These are phyloP conservation scores for Vireo altiloquus DNA, from an alignment of 2,113 vertebrate genomes.

Conservation along the genomic window DNA sequence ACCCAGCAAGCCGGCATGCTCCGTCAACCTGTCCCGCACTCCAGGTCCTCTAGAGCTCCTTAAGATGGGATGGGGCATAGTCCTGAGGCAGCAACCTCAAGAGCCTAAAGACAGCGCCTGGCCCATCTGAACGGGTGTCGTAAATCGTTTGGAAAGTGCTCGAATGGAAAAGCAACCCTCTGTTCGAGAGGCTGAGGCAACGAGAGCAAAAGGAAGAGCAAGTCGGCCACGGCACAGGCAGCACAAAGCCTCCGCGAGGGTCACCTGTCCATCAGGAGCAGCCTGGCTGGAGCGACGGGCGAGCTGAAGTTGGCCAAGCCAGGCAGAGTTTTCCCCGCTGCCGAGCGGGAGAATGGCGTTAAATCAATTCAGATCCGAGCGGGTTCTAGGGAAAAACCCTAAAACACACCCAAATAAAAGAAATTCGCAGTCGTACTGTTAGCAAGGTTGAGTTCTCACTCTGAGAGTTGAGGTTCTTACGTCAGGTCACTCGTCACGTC, in stretches of 20 bases:
- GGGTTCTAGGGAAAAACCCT: conserved; percentile 37
- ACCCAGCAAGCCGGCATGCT: conserved; percentile 21
- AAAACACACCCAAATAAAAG: conserved; percentile 39
- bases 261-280: neutral
- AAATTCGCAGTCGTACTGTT: conserved; percentile 20
- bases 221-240: neutral
- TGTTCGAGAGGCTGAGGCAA: conserved; percentile 8
- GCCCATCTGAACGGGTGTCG: neutral
- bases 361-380: conserved; percentile 50
- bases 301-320: conserved; percentile 12
- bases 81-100: conserved; percentile 19
- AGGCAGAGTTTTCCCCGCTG: conserved; percentile 22
- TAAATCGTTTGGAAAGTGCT: conserved; percentile 25
- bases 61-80: neutral
- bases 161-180: conserved; percentile 1
- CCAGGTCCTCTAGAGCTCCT: conserved; percentile 27
- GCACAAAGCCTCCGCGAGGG: neutral
- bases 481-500: neutral
- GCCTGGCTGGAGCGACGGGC: neutral
- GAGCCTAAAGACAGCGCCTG: conserved; percentile 21
- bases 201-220: conserved; percentile 36
- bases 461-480: conserved; percentile 14
- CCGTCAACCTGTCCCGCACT: conserved; percentile 26
- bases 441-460: conserved; percentile 32
- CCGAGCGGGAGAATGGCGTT: neutral